Percentiles rank a stretch among this genome's conserved stretches.
These are phyloP conservation scores for Trialeurodes vaporariorum DNA, from an alignment of 1,140 invertebrate genomes.

Conservation along the genomic window DNA sequence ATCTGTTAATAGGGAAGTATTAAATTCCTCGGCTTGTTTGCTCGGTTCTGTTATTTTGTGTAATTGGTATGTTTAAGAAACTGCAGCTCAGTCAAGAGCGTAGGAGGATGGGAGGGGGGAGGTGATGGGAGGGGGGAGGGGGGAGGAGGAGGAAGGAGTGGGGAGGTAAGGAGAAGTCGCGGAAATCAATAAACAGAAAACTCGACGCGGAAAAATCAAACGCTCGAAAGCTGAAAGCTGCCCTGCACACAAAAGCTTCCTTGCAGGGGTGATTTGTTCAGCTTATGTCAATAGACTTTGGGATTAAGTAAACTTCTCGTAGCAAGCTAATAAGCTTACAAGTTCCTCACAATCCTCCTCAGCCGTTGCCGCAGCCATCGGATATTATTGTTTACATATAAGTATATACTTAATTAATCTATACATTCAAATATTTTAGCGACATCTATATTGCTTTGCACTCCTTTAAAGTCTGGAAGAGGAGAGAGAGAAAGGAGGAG, in stretches of 20 bases:
- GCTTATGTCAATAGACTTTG: neutral
- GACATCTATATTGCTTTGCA: neutral
- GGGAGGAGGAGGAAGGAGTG: neutral
- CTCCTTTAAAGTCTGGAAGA: too few species aligned
- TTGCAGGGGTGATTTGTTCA: neutral
- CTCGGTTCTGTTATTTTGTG: neutral
- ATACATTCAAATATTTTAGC: neutral
- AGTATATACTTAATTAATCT: neutral
- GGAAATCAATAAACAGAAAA: neutral
- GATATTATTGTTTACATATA: slow-evolving; percentile 1
- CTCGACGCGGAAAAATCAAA: neutral
- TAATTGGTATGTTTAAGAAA: neutral
- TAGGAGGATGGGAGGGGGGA: neutral
- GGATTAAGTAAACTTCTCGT: neutral
- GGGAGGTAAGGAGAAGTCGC: neutral
- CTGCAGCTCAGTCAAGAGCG: neutral
- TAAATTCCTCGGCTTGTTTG: neutral
- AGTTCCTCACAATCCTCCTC: neutral
- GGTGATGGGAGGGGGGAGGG: neutral
- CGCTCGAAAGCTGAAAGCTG: neutral
- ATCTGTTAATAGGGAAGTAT: neutral
- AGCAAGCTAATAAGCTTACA: neutral
- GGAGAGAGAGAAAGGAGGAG: too few species aligned
- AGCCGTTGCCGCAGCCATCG: too few species aligned
- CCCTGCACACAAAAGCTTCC: neutral